phyloP scores from a whole-genome alignment of 2,113 vertebrate species.

The Budorcas taxicolor region DNA sequence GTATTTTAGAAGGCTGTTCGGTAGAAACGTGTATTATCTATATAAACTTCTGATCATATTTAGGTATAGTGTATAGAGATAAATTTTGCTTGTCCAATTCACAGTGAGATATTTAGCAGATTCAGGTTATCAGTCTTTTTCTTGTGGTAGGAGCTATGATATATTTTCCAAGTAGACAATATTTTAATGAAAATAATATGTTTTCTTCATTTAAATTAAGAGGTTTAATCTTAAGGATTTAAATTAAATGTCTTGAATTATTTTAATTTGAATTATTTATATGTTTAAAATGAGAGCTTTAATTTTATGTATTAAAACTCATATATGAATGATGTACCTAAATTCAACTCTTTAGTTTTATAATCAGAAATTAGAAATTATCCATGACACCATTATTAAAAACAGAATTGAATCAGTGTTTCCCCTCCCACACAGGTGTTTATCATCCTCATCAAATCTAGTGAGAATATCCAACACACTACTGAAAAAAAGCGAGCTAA shows the following conservation, averaged over 20 bases:
- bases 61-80: neutral
- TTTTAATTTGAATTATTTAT: slow-evolving; percentile 63
- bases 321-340: slow-evolving; percentile 31
- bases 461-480: neutral
- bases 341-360: slow-evolving; percentile 42
- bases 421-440: neutral
- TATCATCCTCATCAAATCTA: slow-evolving; percentile 7
- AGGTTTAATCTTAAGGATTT: slow-evolving; percentile 48
- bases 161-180: neutral
- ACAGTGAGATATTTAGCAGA: slow-evolving; percentile 30
- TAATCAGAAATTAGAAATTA: slow-evolving; percentile 52
- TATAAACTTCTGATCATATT: slow-evolving; percentile 8
- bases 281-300: slow-evolving; percentile 62
- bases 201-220: slow-evolving; percentile 56
- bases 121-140: neutral
- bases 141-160: neutral
- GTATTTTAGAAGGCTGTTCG: neutral
- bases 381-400: slow-evolving; percentile 51
- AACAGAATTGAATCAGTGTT: slow-evolving; percentile 46
- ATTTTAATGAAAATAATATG: slow-evolving; percentile 28
- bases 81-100: neutral
- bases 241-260: slow-evolving; percentile 43
- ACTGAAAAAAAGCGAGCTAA: slow-evolving; percentile 29
- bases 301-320: slow-evolving; percentile 57
- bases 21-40: neutral